Conservation (phyloP, 1,140 invertebrate genomes). For the Elysia chlorotica region DNA sequence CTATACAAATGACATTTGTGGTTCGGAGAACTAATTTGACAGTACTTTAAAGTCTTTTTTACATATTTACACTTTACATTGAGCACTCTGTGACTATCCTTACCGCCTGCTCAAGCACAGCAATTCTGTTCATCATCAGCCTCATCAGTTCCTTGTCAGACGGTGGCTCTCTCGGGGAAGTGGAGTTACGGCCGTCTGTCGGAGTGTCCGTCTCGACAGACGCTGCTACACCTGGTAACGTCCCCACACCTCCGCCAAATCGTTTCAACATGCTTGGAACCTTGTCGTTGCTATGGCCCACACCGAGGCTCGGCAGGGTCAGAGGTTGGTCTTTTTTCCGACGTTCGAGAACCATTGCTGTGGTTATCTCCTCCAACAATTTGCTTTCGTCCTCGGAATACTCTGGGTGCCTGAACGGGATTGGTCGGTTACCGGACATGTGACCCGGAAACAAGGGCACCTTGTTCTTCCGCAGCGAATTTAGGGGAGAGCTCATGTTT, state of each 20-base stretch:
- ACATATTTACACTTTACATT: too few relatives aligned
- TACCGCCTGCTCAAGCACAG: constrained; percentile 46
- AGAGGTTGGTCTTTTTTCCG: constrained; percentile 32
- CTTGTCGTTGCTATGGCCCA: background rate
- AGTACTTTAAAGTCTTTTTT: too few relatives aligned
- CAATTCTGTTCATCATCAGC: constrained; percentile 52
- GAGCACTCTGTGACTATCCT: too few relatives aligned
- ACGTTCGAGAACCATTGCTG: constrained; percentile 41
- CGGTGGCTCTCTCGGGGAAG: constrained; percentile 20
- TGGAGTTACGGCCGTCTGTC: background rate
- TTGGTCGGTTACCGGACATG: constrained; percentile 39
- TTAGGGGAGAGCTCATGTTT: constrained; percentile 17
- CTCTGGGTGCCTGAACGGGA: constrained; percentile 43
- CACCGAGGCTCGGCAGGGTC: background rate
- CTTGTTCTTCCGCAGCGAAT: constrained; percentile 17
- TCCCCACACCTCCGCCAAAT: background rate
- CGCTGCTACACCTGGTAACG: background rate
- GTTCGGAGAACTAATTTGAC: too few relatives aligned
- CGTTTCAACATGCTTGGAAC: too few relatives aligned
- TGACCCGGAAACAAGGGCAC: constrained; percentile 31
- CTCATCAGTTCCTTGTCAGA: constrained; percentile 53
- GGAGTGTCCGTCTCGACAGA: background rate
- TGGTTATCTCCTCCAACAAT: constrained; percentile 51
- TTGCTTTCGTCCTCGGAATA: constrained; percentile 50
- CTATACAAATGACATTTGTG: too few relatives aligned